These are phyloP conservation scores for Julus scandinavius DNA, from an alignment of 2,888 invertebrate genomes.

Conservation along the genomic window DNA sequence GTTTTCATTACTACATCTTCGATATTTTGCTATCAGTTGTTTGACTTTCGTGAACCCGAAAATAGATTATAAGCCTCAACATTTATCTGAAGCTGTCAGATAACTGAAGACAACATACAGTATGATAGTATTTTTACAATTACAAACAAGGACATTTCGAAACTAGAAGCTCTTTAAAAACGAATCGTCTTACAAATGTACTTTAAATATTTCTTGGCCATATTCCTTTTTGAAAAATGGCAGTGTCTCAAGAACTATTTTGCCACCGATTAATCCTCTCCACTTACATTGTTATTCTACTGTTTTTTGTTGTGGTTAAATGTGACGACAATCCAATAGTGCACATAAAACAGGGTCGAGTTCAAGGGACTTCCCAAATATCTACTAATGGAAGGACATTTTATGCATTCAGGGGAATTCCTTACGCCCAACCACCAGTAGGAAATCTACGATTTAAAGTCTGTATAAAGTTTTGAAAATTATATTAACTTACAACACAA, in stretches of 20 bases:
- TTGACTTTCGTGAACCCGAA: background rate
- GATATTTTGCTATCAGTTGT: background rate
- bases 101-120: too few relatives aligned
- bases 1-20: too few relatives aligned
- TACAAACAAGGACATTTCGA: background rate
- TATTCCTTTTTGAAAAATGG: background rate
- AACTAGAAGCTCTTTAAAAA: background rate
- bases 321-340: background rate
- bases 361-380: background rate
- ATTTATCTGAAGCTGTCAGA: too few relatives aligned
- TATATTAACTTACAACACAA: too few relatives aligned
- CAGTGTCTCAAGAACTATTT: background rate
- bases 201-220: background rate
- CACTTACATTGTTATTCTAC: background rate
- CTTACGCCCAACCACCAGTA: constrained; percentile 49
- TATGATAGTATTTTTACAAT: too few relatives aligned
- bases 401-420: constrained; percentile 53
- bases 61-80: background rate
- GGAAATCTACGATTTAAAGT: constrained; percentile 50
- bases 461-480: background rate
- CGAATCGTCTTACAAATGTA: background rate
- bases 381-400: constrained; percentile 18
- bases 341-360: background rate
- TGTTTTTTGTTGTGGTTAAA: background rate
- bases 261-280: background rate